Conservation (phyloP, 2,888 invertebrate genomes). For the Andrena hattorfiana region DNA sequence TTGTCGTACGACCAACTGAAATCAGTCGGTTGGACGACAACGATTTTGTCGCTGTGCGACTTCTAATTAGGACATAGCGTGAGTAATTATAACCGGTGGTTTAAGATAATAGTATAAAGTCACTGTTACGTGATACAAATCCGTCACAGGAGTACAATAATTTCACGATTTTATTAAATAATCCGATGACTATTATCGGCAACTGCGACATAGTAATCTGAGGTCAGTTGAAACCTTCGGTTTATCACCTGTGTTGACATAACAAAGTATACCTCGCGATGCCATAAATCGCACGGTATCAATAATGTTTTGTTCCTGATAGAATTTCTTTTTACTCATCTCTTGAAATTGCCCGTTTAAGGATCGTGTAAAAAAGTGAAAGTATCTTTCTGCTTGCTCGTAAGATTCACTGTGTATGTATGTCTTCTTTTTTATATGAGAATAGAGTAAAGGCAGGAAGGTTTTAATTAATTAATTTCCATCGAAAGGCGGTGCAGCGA, state of each 20-base stretch:
- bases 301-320: conserved; percentile 12
- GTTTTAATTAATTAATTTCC: conserved; percentile 1
- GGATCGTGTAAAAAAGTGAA: too few species aligned
- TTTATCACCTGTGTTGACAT: conserved; percentile 30
- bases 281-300: conserved; percentile 30
- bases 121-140: neutral
- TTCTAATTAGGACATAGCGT: too few species aligned
- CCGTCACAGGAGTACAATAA: neutral
- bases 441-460: neutral
- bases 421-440: neutral
- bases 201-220: conserved; percentile 32
- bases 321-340: neutral
- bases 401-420: neutral
- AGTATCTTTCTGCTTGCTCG: too few species aligned
- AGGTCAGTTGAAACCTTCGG: conserved; percentile 34
- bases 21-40: too few species aligned
- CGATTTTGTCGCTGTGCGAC: too few species aligned
- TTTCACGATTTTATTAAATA: neutral
- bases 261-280: conserved; percentile 2
- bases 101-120: neutral
- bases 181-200: conserved; percentile 20
- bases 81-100: neutral
- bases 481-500: neutral
- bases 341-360: neutral
- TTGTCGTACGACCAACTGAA: too few species aligned